Evolutionary conservation across 92 coral and sea anemone genomes (phyloP).

Genomic region (Paragorgia papillata): DNA sequence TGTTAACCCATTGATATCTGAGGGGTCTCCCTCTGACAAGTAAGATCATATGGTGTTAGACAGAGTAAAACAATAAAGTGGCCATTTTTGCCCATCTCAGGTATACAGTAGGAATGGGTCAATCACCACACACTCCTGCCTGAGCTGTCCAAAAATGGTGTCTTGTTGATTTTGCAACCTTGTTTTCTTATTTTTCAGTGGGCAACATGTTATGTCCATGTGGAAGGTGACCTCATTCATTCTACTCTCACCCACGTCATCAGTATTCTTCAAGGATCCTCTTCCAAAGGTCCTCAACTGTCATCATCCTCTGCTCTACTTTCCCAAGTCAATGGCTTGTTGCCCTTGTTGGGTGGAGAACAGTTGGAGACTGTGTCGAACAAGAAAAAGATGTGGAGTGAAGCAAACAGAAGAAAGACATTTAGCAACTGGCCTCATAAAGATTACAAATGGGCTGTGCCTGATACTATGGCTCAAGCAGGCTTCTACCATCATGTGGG

Average conservation of each 20-base stretch:
- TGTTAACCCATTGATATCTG: too few species aligned
- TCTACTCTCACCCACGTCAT: slow-evolving; percentile 69
- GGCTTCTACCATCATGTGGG: slow-evolving; percentile 96
- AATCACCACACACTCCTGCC: too few species aligned
- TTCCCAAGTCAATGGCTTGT: slow-evolving; percentile 75
- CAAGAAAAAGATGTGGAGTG: slow-evolving; percentile 81
- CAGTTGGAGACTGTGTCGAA: slow-evolving; percentile 13
- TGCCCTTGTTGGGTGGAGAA: slow-evolving; percentile 62
- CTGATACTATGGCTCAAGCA: slow-evolving; percentile 99
- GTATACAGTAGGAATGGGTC: too few species aligned
- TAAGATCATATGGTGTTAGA: too few species aligned
- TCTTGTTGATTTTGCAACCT: too few species aligned
- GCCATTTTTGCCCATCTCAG: too few species aligned
- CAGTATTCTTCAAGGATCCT: slow-evolving; percentile 66
- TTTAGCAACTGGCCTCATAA: slow-evolving; percentile 95
- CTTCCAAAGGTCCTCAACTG: slow-evolving; percentile 76
- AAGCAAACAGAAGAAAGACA: slow-evolving; percentile 86
- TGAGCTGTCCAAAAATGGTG: too few species aligned
- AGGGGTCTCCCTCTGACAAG: too few species aligned
- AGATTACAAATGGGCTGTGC: slow-evolving; percentile 98
- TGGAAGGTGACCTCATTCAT: slow-evolving; percentile 71
- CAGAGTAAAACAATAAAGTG: too few species aligned
- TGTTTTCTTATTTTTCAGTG: slow-evolving; percentile 75
- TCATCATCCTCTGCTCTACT: slow-evolving; percentile 89
- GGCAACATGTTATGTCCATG: slow-evolving; percentile 79